These are phyloP conservation scores for Microctenopoma steveboyesi DNA, from an alignment of 2,797 vertebrate genomes.

Conservation along the genomic window DNA sequence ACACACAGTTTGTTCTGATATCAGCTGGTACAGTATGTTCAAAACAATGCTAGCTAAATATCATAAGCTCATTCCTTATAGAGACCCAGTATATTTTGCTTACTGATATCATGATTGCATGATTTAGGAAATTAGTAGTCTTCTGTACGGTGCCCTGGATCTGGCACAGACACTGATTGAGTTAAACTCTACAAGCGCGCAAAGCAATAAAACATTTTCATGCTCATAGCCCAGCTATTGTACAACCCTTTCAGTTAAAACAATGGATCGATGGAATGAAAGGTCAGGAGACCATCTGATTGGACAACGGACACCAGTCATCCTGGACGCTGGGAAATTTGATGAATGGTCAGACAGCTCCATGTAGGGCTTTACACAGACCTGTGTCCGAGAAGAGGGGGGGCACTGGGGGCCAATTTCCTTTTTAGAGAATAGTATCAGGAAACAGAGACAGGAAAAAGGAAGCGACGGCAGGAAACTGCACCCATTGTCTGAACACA, in stretches of 20 bases:
- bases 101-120: not conserved
- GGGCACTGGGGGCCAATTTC: constrained; percentile 78
- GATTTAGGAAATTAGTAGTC: not conserved
- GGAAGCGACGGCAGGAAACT: constrained; percentile 91
- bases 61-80: not conserved
- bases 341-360: constrained; percentile 74
- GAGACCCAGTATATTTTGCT: constrained; percentile 33
- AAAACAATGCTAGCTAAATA: too few species aligned
- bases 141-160: constrained; percentile 56
- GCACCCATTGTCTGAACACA: constrained; percentile 86
- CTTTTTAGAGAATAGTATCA: constrained; percentile 86
- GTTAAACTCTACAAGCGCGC: constrained; percentile 30
- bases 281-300: constrained; percentile 76
- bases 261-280: constrained; percentile 80
- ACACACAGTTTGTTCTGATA: too few species aligned
- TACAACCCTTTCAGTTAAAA: constrained; percentile 70
- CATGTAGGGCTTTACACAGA: constrained; percentile 65
- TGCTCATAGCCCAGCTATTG: constrained; percentile 73
- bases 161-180: constrained; percentile 37
- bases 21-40: too few species aligned
- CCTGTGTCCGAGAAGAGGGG: constrained; percentile 59
- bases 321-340: constrained; percentile 83
- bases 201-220: constrained; percentile 60
- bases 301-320: constrained; percentile 72
- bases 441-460: constrained; percentile 91